Evolutionary conservation across 2,888 invertebrate species (phyloP).

Genomic region (Mythimna vitellina): DNA sequence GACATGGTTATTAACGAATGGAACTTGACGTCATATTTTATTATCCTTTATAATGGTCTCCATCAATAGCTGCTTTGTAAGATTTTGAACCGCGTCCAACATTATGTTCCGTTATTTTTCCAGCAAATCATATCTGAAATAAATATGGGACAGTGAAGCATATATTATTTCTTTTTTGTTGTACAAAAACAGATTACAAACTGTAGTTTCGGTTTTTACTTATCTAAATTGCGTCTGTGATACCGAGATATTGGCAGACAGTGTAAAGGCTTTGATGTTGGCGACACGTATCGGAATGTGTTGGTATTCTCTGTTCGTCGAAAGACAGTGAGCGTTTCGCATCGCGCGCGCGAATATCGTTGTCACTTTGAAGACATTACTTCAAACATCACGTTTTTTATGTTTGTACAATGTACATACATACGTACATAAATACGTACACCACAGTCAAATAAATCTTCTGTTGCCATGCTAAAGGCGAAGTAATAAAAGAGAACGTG

Average conservation of each 20-base stretch:
- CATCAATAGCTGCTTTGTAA: conserved; percentile 50
- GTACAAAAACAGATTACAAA: conserved; percentile 28
- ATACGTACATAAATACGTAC: conserved; percentile 16
- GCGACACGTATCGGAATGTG: conserved; percentile 59
- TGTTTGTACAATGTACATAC: conserved; percentile 15
- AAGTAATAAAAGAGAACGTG: conserved; percentile 52
- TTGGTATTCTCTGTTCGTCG: conserved; percentile 60
- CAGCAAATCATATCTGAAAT: conserved; percentile 28
- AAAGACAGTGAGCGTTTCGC: conserved; percentile 54
- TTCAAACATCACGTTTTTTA: conserved; percentile 56
- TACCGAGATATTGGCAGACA: conserved; percentile 41
- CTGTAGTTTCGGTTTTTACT: conserved; percentile 45
- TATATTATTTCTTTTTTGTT: conserved; percentile 18
- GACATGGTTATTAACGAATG: conserved; percentile 65
- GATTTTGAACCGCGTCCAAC: conserved; percentile 50
- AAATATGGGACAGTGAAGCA: conserved; percentile 17
- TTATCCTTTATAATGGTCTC: conserved; percentile 51
- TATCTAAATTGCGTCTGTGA: conserved; percentile 50
- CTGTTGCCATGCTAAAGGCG: conserved; percentile 21
- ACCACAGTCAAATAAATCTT: conserved; percentile 38
- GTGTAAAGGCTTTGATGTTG: conserved; percentile 59
- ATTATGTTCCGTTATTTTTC: conserved; percentile 38
- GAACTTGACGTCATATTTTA: conserved; percentile 61
- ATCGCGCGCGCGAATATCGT: conserved; percentile 55
- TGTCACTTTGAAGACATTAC: conserved; percentile 57